Conservation (phyloP, 2,113 vertebrate genomes). For the Centrocercus urophasianus region DNA sequence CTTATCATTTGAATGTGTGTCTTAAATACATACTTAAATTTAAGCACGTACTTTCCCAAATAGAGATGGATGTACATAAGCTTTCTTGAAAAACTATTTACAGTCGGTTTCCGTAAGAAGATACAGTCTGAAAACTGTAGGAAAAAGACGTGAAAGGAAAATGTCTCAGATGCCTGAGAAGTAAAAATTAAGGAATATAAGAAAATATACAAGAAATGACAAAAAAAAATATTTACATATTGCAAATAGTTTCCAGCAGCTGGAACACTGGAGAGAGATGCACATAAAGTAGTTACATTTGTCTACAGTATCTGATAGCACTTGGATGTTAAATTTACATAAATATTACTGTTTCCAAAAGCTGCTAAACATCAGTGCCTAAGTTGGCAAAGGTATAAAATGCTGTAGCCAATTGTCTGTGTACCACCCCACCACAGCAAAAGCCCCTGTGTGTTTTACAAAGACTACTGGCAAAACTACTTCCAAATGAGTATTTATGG, state of each 20-base stretch:
- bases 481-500: background rate
- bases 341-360: conserved; percentile 55
- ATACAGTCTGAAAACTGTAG: background rate
- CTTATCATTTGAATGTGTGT: background rate
- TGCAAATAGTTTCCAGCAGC: conserved; percentile 20
- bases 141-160: background rate
- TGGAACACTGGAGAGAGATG: background rate
- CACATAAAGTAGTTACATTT: conserved; percentile 34
- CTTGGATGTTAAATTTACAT: conserved; percentile 43
- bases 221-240: background rate
- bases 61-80: background rate
- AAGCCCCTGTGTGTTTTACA: background rate
- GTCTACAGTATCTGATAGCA: background rate
- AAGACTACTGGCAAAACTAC: background rate
- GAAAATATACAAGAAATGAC: background rate
- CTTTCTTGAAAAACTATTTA: background rate
- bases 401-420: background rate
- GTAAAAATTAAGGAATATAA: background rate
- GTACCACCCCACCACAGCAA: background rate
- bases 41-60: background rate
- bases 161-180: background rate
- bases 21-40: background rate
- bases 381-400: conserved; percentile 25
- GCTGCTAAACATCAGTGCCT: conserved; percentile 22
- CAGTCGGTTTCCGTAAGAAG: background rate